phyloP scores from a whole-genome alignment of 2,888 invertebrate genomes.

The Copidosoma aretas region DNA sequence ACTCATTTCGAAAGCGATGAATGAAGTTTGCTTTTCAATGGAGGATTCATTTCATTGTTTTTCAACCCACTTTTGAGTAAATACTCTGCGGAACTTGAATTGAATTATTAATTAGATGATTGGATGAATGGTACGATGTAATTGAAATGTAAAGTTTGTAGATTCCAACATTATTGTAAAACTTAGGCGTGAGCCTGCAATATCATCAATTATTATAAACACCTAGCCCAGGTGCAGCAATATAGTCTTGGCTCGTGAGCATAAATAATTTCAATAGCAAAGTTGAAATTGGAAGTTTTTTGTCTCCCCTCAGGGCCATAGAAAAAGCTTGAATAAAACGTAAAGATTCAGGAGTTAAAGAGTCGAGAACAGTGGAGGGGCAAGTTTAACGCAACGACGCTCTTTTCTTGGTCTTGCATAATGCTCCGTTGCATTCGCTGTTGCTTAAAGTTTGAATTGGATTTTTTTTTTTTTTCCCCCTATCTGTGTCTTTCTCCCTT shows the following conservation, averaged over 20 bases:
- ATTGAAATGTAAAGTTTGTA: not conserved
- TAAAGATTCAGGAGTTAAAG: slow-evolving; percentile 30
- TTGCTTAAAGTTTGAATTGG: slow-evolving; percentile 26
- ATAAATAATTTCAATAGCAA: not conserved
- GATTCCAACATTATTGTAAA: not conserved
- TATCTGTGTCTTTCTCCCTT: too few relatives aligned
- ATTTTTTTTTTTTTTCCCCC: slow-evolving; percentile 17
- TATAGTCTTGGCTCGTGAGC: not conserved
- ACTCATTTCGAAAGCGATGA: too few relatives aligned
- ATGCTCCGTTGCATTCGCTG: slow-evolving; percentile 7
- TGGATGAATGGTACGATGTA: not conserved
- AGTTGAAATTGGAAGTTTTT: slow-evolving; percentile 8
- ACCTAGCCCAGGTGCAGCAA: too few relatives aligned
- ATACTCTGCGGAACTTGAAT: too few relatives aligned
- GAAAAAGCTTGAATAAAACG: slow-evolving; percentile 25
- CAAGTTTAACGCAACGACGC: slow-evolving; percentile 27
- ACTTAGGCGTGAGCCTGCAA: too few relatives aligned
- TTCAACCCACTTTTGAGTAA: too few relatives aligned
- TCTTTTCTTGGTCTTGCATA: slow-evolving; percentile 19
- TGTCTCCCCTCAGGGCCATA: not conserved
- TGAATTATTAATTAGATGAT: too few relatives aligned
- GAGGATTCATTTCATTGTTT: too few relatives aligned
- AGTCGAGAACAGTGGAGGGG: not conserved
- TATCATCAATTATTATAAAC: too few relatives aligned
- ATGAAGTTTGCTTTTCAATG: too few relatives aligned